Conservation (phyloP, 1,140 invertebrate species). For the Parasteatoda tepidariorum region DNA sequence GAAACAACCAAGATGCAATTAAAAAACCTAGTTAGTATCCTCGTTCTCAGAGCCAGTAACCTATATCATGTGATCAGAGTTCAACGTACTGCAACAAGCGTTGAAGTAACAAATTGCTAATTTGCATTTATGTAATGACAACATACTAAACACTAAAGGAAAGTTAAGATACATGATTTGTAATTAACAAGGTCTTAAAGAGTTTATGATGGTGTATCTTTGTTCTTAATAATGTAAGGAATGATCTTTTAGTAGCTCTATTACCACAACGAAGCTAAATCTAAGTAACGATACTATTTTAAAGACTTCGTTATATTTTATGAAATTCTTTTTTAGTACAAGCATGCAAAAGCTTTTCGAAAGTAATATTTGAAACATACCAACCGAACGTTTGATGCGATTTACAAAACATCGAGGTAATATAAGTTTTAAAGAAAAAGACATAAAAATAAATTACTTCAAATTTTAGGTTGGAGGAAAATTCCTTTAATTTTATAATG, state of each 20-base stretch:
- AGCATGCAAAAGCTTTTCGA: too few species aligned
- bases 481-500: too few species aligned
- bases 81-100: slow-evolving; percentile 39
- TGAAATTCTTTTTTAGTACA: too few species aligned
- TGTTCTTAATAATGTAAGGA: not conserved
- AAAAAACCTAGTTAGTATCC: slow-evolving; percentile 34
- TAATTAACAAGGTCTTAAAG: slow-evolving; percentile 18
- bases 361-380: too few species aligned
- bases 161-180: not conserved
- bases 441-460: too few species aligned
- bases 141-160: not conserved
- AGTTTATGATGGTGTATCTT: not conserved
- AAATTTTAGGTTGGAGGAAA: too few species aligned
- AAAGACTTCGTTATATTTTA: not conserved
- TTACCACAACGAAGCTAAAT: not conserved
- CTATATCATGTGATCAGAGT: slow-evolving; percentile 51
- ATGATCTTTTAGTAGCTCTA: not conserved
- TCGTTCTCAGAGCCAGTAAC: slow-evolving; percentile 22
- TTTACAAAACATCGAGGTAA: too few species aligned
- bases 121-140: slow-evolving; percentile 8
- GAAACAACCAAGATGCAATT: slow-evolving; percentile 33
- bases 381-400: too few species aligned
- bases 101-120: slow-evolving; percentile 1
- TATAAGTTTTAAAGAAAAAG: too few species aligned
- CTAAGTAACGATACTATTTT: not conserved